phyloP scores from a whole-genome alignment of 2,888 invertebrate genomes.

The Xanthia togata region DNA sequence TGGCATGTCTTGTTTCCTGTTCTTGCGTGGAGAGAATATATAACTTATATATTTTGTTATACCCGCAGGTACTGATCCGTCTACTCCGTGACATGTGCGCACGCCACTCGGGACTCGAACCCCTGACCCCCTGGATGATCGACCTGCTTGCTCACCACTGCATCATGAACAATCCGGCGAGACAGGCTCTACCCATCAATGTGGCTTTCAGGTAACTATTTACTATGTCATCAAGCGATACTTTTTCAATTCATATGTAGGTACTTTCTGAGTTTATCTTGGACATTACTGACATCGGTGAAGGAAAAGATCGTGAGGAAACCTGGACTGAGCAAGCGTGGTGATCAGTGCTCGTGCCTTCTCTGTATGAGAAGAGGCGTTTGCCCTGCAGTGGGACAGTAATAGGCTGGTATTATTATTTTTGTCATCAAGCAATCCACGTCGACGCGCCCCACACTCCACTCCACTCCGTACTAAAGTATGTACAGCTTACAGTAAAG shows the following conservation, averaged over 20 bases:
- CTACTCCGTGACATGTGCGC: constrained; percentile 97
- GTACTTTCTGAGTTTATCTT: neutral
- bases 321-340: neutral
- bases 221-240: neutral
- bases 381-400: too few relatives aligned
- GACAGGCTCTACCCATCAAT: constrained; percentile 97
- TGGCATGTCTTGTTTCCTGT: too few relatives aligned
- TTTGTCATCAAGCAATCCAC: neutral
- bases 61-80: constrained; percentile 94
- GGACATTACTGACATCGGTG: neutral
- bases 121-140: constrained; percentile 98
- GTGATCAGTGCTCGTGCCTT: neutral
- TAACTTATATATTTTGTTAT: neutral
- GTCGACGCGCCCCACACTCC: too few relatives aligned
- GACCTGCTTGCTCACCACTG: constrained; percentile 98
- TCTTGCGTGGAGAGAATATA: neutral
- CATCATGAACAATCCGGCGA: constrained; percentile 98
- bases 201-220: constrained; percentile 93
- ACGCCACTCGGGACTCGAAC: constrained; percentile 96
- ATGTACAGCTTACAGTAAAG: too few relatives aligned
- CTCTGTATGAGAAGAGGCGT: neutral
- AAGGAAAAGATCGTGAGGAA: neutral
- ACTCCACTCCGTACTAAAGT: too few relatives aligned
- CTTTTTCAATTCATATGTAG: neutral
- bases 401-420: neutral